Percentiles rank a stretch among this genome's conserved stretches.
Conservation (phyloP, 1,140 invertebrate genomes). For the Drosophila willistoni region DNA sequence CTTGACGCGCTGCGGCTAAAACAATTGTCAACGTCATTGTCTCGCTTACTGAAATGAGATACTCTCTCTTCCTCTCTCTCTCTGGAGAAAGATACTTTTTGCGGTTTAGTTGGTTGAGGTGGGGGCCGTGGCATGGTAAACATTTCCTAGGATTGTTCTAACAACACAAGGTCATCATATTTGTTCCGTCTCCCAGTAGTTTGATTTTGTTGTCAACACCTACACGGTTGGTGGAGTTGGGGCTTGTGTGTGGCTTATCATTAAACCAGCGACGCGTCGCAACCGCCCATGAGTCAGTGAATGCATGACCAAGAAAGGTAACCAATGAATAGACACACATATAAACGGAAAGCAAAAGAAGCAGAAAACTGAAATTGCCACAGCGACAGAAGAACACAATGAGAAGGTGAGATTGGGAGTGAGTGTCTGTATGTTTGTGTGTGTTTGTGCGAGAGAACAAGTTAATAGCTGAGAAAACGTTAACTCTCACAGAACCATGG, state of each 20-base stretch:
- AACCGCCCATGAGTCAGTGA: constrained; percentile 63
- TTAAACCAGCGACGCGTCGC: constrained; percentile 39
- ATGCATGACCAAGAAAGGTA: constrained; percentile 77
- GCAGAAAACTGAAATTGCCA: constrained; percentile 56
- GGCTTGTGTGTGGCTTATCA: constrained; percentile 51
- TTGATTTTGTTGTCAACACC: constrained; percentile 27
- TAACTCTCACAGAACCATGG: constrained; percentile 27
- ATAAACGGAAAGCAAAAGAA: constrained; percentile 59
- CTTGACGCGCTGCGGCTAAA: constrained; percentile 67
- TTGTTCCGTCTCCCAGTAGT: not conserved
- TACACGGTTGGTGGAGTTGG: constrained; percentile 25
- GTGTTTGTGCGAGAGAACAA: constrained; percentile 14
- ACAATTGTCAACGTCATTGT: constrained; percentile 72
- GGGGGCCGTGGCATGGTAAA: constrained; percentile 14
- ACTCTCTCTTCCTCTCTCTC: not conserved
- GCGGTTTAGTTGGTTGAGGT: constrained; percentile 38
- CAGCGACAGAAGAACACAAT: constrained; percentile 68
- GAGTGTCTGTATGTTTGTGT: constrained; percentile 1
- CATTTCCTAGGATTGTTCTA: constrained; percentile 20
- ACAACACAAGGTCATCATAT: constrained; percentile 37
- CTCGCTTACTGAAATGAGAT: constrained; percentile 55
- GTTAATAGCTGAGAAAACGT: constrained; percentile 49
- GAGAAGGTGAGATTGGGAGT: constrained; percentile 16
- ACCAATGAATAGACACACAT: constrained; percentile 54
- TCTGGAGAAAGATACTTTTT: constrained; percentile 6